Evolutionary conservation across 2,797 vertebrate genomes (phyloP), one percentile per base, ranked within the genome.

Genomic region (Triplophysa yarkandensis): DNA sequence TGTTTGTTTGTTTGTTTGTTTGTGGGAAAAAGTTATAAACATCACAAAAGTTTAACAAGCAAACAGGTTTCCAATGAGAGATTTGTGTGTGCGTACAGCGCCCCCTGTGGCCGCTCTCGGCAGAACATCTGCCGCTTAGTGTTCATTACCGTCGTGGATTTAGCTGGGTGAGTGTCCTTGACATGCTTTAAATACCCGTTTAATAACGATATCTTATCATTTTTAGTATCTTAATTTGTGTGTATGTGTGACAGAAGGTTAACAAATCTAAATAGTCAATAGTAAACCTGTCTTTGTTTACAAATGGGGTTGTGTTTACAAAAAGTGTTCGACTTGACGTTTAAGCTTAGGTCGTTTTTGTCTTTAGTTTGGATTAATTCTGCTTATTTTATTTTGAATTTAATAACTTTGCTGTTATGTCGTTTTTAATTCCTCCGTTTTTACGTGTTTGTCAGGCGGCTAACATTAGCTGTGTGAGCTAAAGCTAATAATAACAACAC

Each of bases 101-200:
- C 64, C 55, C 17, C 39, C 43, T 61, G 10, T 50, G 73, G 43
- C 13, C 52, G 54, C 55, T 8, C 17, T 1, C 30, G 5, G n/a
- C n/a, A n/a, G 30, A 48, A 21, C 13, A 30, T 58, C 43, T 58
- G 67, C 54, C 46, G 65, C 70, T 61, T 27, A 23, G 21, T 25
- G 19, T 8, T 32, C 21, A 23, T 21, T 62, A 6, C 39, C 48
- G 63, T 46, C 14, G 54, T 10, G 65, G 57, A 55, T 65, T 54
- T 66, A 66, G 71, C 61, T 17, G 19, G 73, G 73, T 75, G 55
- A 75, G 64, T 68, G 73, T 50, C 64, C 54, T 75, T 68, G 6
- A 66, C 28, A 41, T 43, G 11, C 43, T 27, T 23, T 32, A 48
- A 50, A 68, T 68, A 61, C 25, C 4, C 19, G 13, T 1, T 6